phyloP scores from a whole-genome alignment of 2,888 invertebrate species.

The Luperina testacea region DNA sequence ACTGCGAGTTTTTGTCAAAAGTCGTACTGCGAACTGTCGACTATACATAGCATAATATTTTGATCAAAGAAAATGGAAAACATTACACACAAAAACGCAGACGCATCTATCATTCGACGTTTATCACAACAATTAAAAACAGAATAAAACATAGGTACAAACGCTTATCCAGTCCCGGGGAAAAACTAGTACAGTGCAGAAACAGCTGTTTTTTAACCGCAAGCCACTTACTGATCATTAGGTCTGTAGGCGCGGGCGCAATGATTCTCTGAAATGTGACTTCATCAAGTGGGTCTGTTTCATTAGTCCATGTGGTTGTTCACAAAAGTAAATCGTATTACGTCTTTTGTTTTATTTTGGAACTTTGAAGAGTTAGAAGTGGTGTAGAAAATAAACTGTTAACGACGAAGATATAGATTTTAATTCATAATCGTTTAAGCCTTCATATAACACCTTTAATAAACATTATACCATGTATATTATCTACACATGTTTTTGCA shows the following conservation, averaged over 20 bases:
- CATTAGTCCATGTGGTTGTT: constrained; percentile 15
- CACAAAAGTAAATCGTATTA: not conserved
- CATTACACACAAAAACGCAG: not conserved
- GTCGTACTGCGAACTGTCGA: not conserved
- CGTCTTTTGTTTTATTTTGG: constrained; percentile 12
- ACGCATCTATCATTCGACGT: not conserved
- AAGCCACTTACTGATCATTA: constrained; percentile 42
- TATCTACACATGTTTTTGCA: too few species aligned
- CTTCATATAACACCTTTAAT: too few species aligned
- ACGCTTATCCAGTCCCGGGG: not conserved
- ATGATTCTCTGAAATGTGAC: constrained; percentile 47
- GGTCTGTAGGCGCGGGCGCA: constrained; percentile 15
- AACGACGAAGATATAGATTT: not conserved
- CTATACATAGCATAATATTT: not conserved
- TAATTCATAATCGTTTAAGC: not conserved
- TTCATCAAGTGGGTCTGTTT: constrained; percentile 30
- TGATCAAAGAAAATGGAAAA: not conserved
- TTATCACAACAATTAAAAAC: not conserved
- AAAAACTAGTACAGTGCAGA: constrained; percentile 1
- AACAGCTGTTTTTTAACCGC: constrained; percentile 52
- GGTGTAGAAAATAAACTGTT: not conserved
- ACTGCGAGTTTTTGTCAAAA: not conserved
- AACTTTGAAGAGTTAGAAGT: not conserved
- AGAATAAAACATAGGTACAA: not conserved
- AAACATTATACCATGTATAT: too few species aligned